A percentile compares a stretch with the other conserved stretches of the same genome.
These are phyloP conservation scores for Choloepus hoffmanni DNA, from an alignment of 2,113 vertebrate species.

Conservation along the genomic window DNA sequence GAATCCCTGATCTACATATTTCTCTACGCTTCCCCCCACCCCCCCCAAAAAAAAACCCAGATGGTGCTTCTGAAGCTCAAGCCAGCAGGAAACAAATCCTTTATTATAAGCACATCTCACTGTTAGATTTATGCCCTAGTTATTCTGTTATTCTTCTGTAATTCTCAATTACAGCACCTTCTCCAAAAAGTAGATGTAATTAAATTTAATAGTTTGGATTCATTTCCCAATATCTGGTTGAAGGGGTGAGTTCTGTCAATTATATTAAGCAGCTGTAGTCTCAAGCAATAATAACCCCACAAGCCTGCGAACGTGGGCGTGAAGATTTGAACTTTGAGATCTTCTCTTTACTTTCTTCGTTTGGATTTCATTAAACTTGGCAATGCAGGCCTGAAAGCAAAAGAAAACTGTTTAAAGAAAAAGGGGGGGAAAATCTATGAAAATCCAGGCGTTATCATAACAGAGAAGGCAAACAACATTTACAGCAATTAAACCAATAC, in stretches of 20 bases:
- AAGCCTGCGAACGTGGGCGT: not conserved
- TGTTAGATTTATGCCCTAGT: not conserved
- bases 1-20: not conserved
- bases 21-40: not conserved
- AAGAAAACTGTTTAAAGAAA: conserved; percentile 43
- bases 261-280: not conserved
- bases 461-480: conserved; percentile 77
- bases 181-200: conserved; percentile 64
- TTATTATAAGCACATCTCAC: conserved; percentile 35
- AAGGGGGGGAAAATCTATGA: not conserved
- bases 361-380: conserved; percentile 75
- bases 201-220: conserved; percentile 59
- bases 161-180: conserved; percentile 58
- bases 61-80: not conserved
- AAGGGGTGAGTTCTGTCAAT: conserved; percentile 52
- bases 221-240: conserved; percentile 28
- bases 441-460: conserved; percentile 73
- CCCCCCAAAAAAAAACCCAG: not conserved
- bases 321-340: conserved; percentile 55
- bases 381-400: conserved; percentile 28
- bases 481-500: conserved; percentile 79
- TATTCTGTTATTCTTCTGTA: conserved; percentile 51
- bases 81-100: not conserved
- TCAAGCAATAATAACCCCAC: not conserved
- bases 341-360: conserved; percentile 48